Percentiles rank a stretch among this genome's conserved stretches.
phyloP scores from a whole-genome alignment of 2,888 invertebrate species.

The Aspidiotus rigidus region DNA sequence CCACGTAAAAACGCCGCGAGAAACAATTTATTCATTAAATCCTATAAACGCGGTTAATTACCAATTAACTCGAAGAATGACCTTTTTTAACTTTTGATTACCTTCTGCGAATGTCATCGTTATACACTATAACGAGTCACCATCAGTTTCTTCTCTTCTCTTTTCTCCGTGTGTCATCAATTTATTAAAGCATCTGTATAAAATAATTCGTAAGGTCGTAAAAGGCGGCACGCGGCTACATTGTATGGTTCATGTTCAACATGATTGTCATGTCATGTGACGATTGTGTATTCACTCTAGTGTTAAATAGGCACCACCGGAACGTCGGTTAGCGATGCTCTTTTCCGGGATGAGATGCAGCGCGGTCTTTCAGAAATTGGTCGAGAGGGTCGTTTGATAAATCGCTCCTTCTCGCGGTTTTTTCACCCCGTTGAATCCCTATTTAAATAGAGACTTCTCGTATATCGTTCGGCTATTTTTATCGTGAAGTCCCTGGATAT shows the following conservation, averaged over 20 bases:
- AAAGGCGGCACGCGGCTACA: too few species aligned
- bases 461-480: too few species aligned
- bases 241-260: too few species aligned
- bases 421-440: too few species aligned
- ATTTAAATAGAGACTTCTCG: too few species aligned
- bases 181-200: conserved; percentile 17
- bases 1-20: conserved; percentile 15
- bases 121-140: background rate
- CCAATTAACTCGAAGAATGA: conserved; percentile 26
- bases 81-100: conserved; percentile 22
- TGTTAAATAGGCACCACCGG: background rate
- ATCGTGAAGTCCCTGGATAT: too few species aligned
- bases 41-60: conserved; percentile 31
- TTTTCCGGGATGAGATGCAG: too few species aligned
- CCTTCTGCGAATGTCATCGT: conserved; percentile 8
- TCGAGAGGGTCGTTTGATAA: conserved; percentile 20
- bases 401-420: conserved; percentile 8
- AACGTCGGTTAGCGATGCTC: too few species aligned
- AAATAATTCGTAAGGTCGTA: conserved; percentile 10
- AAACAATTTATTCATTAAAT: conserved; percentile 31
- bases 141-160: too few species aligned
- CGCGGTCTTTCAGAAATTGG: too few species aligned
- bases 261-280: too few species aligned
- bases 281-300: background rate
- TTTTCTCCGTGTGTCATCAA: conserved; percentile 16